Evolutionary conservation across 2,113 vertebrate genomes (phyloP).

Genomic region (Pardalotus punctatus): DNA sequence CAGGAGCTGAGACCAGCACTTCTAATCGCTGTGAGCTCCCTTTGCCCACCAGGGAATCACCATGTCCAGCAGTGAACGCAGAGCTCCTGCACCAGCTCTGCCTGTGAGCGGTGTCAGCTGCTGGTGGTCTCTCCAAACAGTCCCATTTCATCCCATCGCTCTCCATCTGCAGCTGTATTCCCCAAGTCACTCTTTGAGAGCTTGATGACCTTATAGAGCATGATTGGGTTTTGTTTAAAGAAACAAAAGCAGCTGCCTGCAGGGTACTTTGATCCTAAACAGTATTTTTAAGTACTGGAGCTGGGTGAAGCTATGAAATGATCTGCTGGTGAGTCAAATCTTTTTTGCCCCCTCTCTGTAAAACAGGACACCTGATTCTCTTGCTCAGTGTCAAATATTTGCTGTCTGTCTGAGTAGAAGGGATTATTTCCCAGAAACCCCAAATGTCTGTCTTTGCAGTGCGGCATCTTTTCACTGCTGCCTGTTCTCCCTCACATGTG

Average conservation of each 20-base stretch:
- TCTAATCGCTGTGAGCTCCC: background rate
- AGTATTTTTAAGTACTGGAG: background rate
- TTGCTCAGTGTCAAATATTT: conserved; percentile 68
- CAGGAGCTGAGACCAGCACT: background rate
- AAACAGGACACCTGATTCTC: conserved; percentile 48
- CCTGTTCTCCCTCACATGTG: accelerated
- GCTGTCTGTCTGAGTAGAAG: conserved; percentile 70
- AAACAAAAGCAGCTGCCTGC: background rate
- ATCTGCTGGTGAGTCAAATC: background rate
- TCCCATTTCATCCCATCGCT: background rate
- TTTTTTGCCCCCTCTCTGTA: background rate
- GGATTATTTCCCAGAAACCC: conserved; percentile 5
- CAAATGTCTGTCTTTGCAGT: background rate
- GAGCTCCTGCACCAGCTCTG: background rate
- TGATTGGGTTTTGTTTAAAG: conserved; percentile 18
- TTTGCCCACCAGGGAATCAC: background rate
- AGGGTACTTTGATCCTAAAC: background rate
- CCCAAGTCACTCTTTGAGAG: background rate
- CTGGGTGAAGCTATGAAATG: background rate
- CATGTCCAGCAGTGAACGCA: background rate
- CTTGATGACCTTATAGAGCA: conserved; percentile 18
- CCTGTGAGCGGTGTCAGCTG: background rate
- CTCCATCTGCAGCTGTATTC: background rate
- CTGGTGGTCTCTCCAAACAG: background rate
- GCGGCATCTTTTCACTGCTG: background rate